Base-by-base conservation (phyloP, 2,113 vertebrate species). In the Galbula dea region DNA sequence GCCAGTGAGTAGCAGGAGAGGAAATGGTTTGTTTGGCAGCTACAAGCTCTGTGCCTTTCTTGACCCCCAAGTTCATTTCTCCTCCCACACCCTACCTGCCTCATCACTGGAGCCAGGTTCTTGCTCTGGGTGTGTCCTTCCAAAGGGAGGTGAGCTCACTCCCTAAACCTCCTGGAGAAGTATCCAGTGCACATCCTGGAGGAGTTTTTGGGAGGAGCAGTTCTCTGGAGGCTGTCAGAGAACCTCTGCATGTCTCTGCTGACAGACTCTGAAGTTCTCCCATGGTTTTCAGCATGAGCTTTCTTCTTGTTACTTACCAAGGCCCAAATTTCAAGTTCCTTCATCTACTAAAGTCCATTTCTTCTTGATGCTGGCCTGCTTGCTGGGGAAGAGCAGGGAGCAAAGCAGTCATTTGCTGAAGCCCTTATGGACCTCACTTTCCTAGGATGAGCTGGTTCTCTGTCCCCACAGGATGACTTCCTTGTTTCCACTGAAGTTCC, bases 1-100 rank as follows among this genome's bases (percentile, higher is more conserved):
- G 30, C 78, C 89, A 89, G 98, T 98, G 96, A 96, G 88, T 89
- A 80, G 14, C 6, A 3, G 12, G 59, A 19, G 55, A 36, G 34
- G 32, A 20, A 0, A 0, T 0, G 32, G 55, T 43, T 14, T 0
- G 0, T 45, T 51, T n/a, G 74, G 24, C 30, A 41, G 24, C 37
- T 29, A 41, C 63, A 46, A 27, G 11, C 3, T 45, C 41, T 16
- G 8, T 4, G 4, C 13, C 7, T 63, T 76, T 83, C 45, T 14
- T 4, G 2, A 37, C n/a, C 30, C 41, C 22, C 14, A 23, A 14
- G 19, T 37, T 66, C 12, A 26, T 69, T 41, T 55, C 43, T 76
- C 15, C 30, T 84, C 27, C 32, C 7, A 19, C 15, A 9, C n/a
- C 10, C 7, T 22, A 6, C 8, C 1, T 23, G 15, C 41, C 36